Evolutionary conservation across 2,797 vertebrate genomes (phyloP), one percentile per base, ranked within the genome.

Genomic region (Lates japonicus): DNA sequence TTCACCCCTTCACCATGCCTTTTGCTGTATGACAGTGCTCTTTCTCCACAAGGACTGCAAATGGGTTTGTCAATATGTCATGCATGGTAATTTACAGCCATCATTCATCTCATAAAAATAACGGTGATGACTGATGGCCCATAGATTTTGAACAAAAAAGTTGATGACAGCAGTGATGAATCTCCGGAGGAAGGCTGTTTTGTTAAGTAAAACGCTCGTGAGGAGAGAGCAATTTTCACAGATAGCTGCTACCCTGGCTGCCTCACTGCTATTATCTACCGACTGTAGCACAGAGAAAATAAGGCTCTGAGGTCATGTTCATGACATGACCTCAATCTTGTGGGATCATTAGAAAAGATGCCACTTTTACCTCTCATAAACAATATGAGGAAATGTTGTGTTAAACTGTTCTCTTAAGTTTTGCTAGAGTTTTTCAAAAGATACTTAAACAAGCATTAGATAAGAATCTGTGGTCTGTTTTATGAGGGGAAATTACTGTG

Each of bases 21-120:
- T 78, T 78, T 74, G 54, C 78, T 49, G 44, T 85, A 60, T 65
- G 69, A 86, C 73, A 78, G 64, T 67, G 68, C 57, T 79, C 75
- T 73, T 73, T 73, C 73, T 86, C 71, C 52, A 74, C 68, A 74
- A 81, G 78, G 78, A 58, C 82, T 80, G 70, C 84, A 92, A 92
- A 93, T 91, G 84, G 86, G 41, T 93, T 88, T 74, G 89, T 92
- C 91, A 92, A 84, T 90, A 88, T 89, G 84, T 85, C 86, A 85
- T 72, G 81, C 66, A 88, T 86, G 70, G 84, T 85, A 78, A 90
- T 92, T 90, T 91, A 82, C 77, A 85, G 77, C 68, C 80, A 90
- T 91, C 82, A 79, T 82, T 92, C 81, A 88, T 80, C 57, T 82
- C 42, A 48, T 70, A 64, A 74, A 87, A 85, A 80, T 82, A 71